These are phyloP conservation scores for Andrena minutula DNA, from an alignment of 2,888 invertebrate genomes.

Conservation along the genomic window DNA sequence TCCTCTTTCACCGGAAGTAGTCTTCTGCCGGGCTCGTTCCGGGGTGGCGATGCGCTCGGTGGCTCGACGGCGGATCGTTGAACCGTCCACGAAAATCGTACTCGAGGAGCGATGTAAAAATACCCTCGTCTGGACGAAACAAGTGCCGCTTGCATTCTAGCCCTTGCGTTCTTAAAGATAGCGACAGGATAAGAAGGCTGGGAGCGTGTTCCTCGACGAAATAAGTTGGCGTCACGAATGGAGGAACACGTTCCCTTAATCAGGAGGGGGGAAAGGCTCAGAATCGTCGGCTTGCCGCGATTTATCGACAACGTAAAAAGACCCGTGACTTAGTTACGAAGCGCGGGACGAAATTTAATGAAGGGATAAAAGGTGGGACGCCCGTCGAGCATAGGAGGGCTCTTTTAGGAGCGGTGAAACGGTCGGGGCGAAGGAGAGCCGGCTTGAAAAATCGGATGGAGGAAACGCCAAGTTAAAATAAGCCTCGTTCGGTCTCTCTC, in stretches of 20 bases:
- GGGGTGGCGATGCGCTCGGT: not conserved
- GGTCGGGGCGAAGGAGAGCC: constrained; percentile 13
- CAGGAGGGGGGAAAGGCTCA: not conserved
- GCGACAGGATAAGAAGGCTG: not conserved
- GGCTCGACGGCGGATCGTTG: not conserved
- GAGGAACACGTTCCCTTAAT: not conserved
- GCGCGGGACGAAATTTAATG: constrained; percentile 51
- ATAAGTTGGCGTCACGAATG: not conserved
- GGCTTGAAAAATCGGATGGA: constrained; percentile 60
- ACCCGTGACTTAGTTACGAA: constrained; percentile 30
- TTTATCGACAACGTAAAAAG: constrained; percentile 32
- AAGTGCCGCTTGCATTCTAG: not conserved
- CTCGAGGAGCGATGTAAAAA: not conserved
- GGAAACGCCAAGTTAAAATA: constrained; percentile 68
- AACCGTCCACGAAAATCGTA: not conserved
- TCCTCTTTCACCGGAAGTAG: constrained; percentile 54
- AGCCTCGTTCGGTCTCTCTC: constrained; percentile 39
- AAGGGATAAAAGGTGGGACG: constrained; percentile 50
- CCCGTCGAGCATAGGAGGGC: constrained; percentile 12
- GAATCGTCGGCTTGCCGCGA: constrained; percentile 9
- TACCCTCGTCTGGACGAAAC: not conserved
- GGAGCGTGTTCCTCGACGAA: not conserved
- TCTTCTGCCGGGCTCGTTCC: constrained; percentile 18
- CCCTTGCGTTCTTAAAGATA: not conserved
- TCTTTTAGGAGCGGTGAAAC: constrained; percentile 46